Evolutionary conservation across 1,140 invertebrate genomes (phyloP).

Genomic region (Heterodera carotae): DNA sequence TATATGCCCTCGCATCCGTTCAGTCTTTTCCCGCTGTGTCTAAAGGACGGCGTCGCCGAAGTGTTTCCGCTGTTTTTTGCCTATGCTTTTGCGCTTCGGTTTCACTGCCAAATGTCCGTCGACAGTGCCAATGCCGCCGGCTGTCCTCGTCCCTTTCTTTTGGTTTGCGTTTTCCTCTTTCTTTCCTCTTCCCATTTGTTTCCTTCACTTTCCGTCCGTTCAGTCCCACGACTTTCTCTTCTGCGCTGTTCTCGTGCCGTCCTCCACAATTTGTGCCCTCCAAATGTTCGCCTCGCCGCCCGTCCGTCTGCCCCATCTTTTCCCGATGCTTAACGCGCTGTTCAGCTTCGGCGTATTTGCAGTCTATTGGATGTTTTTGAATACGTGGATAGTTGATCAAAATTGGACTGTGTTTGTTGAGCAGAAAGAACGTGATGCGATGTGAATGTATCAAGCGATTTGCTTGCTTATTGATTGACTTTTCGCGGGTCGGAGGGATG

Average conservation of each 20-base stretch:
- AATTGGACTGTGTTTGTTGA: background rate
- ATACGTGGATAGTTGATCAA: constrained; percentile 18
- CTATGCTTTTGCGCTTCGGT: constrained; percentile 33
- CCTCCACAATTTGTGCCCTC: constrained; percentile 20
- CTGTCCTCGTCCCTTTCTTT: too few species aligned
- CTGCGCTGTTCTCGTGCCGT: constrained; percentile 3
- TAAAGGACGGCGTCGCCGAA: constrained; percentile 46
- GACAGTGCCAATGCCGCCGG: background rate
- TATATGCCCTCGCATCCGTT: constrained; percentile 22
- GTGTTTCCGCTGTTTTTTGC: constrained; percentile 48
- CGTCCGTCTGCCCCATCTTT: constrained; percentile 31
- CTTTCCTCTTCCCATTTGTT: too few species aligned
- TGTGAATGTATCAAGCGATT: background rate
- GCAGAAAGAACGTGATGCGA: background rate
- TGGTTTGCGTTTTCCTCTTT: too few species aligned
- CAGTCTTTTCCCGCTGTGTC: constrained; percentile 51
- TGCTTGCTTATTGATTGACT: too few species aligned
- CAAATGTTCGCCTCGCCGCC: constrained; percentile 35
- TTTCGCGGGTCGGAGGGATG: too few species aligned
- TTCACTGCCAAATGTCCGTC: background rate
- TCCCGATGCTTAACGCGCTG: constrained; percentile 33
- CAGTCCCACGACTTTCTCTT: background rate
- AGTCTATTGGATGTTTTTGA: constrained; percentile 24
- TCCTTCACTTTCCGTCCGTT: constrained; percentile 2
- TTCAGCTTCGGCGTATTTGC: constrained; percentile 35